Base-by-base conservation (phyloP, 2,888 invertebrate species). In the Acleris laterana region DNA sequence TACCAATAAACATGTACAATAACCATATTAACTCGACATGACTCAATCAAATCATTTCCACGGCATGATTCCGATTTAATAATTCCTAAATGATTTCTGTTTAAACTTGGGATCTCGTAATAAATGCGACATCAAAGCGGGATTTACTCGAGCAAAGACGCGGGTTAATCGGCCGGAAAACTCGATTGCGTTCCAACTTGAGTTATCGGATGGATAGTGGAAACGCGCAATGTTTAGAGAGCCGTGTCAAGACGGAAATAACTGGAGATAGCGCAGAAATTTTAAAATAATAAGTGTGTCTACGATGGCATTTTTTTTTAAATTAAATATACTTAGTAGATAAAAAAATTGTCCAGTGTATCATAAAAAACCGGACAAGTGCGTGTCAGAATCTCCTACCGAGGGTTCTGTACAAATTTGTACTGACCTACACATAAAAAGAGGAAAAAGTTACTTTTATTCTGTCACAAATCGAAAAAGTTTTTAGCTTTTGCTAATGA, bases 51-150 rank as follows among this genome's bases (percentile, higher is more conserved):
- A 55, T 55, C 44, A 25, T 22, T 57, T 57, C 44, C 46, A 57
- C 44, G 46, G 25, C 44, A 13, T 38, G 38, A 38, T 38, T 38
- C 38, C 38, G 11, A 38, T 38, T 38, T 38, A 38, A 38, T 38
- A 38, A 38, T 38, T 13, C 13, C 13, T 13, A 38, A 38, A 46
- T 46, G 25, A 46, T 57, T 46, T 55, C 57, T 25, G 44, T 56
- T 44, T 56, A 46, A 57, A 57, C 57, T 46, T 11, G 22, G 71
- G 67, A 72, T 69, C 65, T 60, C 63, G 68, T 66, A 71, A 74
- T 75, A 75, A 74, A 75, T 74, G 74, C 68, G 65, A 70, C 76
- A 76, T 78, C 76, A 78, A 80, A 78, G 75, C 63, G 44, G 52
- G 68, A 75, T 68, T 72, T 74, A 72, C 64, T 73, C 70, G 72